Base-by-base conservation (phyloP, 2,888 invertebrate species). In the Tipula vernalis region DNA sequence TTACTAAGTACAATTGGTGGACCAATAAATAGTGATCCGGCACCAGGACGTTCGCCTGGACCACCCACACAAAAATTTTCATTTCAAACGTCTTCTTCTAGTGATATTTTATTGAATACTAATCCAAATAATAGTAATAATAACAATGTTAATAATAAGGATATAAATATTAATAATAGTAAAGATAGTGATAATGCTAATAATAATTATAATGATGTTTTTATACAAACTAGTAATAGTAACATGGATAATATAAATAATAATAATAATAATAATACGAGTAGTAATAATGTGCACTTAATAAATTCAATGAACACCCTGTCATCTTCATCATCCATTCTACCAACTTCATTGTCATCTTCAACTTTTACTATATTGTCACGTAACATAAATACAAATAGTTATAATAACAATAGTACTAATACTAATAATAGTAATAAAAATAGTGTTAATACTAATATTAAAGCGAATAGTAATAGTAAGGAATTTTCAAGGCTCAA, bases 11-110 rank as follows among this genome's bases (percentile, higher is more conserved):
- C 71, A 86, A 86, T 41, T 28, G 91, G 91, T 86, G 91, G 91
- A 87, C 90, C 91, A 87, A 93, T 93, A 15, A 93, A 92, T 88
- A 94, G 94, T 87, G 95, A 95, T 90, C 94, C 94, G 13, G 94
- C 94, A 0, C 95, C 94, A 0, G 94, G 94, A 6, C 92, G 95
- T 57, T 94, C 94, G 0, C 94, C 94, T 13, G 94, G 94, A 71
- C 94, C 94, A 88, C 94, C 94, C 86, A 8, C 71, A 28, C 71
- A 71, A 71, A 71, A 71, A 71, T 28, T 71, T 28, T 71, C 71
- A 28, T 71, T 71, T 28, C 18, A 71, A 71, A 71, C 71, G 71
- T 71, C 71, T 71, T 71, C 71, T 71, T 71, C 71, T 71, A 71
- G 71, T 71, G 71, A 71, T 71, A 71, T 71, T 71, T 71, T 71